A percentile compares a stretch with the other conserved stretches of the same genome.
Evolutionary conservation across 2,888 invertebrate genomes (phyloP).

Genomic region (Ethmia dodecea): DNA sequence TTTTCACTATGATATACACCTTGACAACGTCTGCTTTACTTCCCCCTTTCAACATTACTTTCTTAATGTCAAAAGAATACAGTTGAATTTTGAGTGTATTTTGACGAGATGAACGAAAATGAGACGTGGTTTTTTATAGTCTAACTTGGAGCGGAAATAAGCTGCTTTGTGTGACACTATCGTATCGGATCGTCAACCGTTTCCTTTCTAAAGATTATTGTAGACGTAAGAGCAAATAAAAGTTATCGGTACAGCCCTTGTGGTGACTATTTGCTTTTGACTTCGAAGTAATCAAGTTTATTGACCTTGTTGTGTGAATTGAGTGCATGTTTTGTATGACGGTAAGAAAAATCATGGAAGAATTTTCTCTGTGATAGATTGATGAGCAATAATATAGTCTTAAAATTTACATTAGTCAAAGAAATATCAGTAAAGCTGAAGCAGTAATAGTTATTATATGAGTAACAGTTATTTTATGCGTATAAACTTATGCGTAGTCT

Average conservation of each 20-base stretch:
- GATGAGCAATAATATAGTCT: too few species aligned
- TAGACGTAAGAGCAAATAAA: constrained; percentile 64
- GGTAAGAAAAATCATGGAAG: too few species aligned
- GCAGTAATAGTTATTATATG: too few species aligned
- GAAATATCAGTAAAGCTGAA: too few species aligned
- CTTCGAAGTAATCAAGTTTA: constrained; percentile 21
- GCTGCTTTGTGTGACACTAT: constrained; percentile 72
- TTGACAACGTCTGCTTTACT: constrained; percentile 36
- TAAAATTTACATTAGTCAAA: too few species aligned
- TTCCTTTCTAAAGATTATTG: constrained; percentile 71
- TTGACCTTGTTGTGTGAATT: too few species aligned
- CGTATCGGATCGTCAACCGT: constrained; percentile 68
- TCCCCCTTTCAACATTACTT: background rate
- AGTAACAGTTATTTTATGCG: too few species aligned
- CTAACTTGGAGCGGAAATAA: constrained; percentile 68
- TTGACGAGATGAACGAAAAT: constrained; percentile 29
- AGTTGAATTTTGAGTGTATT: constrained; percentile 21
- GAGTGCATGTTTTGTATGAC: too few species aligned
- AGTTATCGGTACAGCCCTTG: constrained; percentile 41
- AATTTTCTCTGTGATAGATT: too few species aligned
- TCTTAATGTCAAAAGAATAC: constrained; percentile 12
- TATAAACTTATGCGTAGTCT: too few species aligned
- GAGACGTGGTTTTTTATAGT: constrained; percentile 48
- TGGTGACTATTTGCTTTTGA: constrained; percentile 17
- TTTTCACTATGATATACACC: constrained; percentile 64